Evolutionary conservation across 1,140 invertebrate species (phyloP).

Genomic region (Drosophila bocqueti): DNA sequence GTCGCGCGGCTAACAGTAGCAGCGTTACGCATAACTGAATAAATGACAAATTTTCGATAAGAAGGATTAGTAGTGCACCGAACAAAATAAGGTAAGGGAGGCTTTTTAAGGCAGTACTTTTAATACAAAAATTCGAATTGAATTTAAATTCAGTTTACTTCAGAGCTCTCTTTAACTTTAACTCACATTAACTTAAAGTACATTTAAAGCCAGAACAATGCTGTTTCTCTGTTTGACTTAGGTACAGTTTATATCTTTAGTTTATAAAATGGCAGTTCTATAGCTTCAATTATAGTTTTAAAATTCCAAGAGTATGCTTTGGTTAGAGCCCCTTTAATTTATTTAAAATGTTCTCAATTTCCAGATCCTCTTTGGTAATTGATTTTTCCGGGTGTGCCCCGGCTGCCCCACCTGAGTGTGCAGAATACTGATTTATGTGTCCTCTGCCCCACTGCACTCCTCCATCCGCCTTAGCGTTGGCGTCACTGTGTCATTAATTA

Average conservation of each 20-base stretch:
- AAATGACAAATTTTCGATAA: slow-evolving; percentile 68
- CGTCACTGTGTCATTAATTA: slow-evolving; percentile 69
- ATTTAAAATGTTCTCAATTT: background rate
- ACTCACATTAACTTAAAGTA: no score
- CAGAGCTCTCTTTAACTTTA: no score
- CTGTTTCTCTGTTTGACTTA: background rate
- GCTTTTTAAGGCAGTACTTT: background rate
- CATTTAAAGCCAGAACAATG: no score
- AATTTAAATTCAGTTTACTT: no score
- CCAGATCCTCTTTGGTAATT: background rate
- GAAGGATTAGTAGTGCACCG: slow-evolving; percentile 57
- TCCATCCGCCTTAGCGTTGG: slow-evolving; percentile 19
- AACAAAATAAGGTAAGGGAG: background rate
- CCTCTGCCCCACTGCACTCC: slow-evolving; percentile 14
- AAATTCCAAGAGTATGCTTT: background rate
- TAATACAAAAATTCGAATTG: no score
- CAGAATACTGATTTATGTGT: slow-evolving; percentile 35
- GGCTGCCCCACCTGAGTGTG: slow-evolving; percentile 46
- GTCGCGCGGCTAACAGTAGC: slow-evolving; percentile 30
- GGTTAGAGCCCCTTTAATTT: background rate
- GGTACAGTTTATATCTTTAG: no score
- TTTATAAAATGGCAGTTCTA: no score
- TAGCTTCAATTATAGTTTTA: background rate
- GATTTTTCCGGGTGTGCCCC: slow-evolving; percentile 1
- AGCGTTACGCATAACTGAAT: slow-evolving; percentile 53